Percentiles rank a stretch among this genome's conserved stretches.
These are phyloP conservation scores for Ceriagrion tenellum DNA, from an alignment of 2,888 invertebrate genomes.

Conservation along the genomic window DNA sequence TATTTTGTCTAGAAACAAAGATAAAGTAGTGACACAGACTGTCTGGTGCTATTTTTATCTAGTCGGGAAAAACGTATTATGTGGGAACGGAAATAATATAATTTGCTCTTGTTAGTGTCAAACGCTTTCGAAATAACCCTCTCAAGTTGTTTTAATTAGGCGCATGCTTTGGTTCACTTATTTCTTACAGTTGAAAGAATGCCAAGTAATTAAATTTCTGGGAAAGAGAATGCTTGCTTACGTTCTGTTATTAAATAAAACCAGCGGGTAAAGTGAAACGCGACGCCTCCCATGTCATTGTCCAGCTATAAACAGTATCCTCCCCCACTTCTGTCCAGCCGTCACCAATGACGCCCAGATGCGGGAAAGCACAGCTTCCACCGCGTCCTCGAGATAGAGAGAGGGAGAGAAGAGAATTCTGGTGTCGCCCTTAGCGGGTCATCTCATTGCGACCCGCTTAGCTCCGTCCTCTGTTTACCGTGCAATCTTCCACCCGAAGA, in stretches of 20 bases:
- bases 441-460: slow-evolving; percentile 51
- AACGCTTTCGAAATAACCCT: background rate
- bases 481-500: slow-evolving; percentile 30
- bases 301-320: background rate
- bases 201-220: background rate
- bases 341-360: background rate
- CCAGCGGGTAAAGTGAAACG: background rate
- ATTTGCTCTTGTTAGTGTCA: background rate
- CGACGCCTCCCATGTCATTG: background rate
- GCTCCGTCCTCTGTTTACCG: background rate
- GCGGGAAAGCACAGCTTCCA: background rate
- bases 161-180: background rate
- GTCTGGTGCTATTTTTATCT: background rate
- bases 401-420: background rate
- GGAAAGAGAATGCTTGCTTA: background rate
- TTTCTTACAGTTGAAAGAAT: background rate
- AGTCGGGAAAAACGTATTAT: background rate
- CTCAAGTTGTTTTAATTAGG: background rate
- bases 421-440: background rate
- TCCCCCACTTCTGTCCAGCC: background rate
- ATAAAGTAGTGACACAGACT: background rate
- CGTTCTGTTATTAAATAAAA: background rate
- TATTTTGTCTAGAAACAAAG: background rate
- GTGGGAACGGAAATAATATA: background rate
- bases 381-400: background rate